phyloP scores from a whole-genome alignment of 2,113 vertebrate species.

The Macquaria ambigua region DNA sequence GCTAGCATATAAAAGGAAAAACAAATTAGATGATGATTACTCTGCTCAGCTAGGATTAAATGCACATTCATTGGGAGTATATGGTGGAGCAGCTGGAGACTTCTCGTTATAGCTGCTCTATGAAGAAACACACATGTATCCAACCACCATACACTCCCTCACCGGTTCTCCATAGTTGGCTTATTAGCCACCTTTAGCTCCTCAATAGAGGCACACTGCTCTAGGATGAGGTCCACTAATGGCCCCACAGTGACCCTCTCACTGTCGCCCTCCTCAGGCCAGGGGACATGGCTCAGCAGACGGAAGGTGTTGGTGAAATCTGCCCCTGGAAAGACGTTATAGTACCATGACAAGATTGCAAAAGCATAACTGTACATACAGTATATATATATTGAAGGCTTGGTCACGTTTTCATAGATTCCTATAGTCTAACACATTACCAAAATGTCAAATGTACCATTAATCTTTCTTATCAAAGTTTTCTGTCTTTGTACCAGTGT shows the following conservation, averaged over 20 bases:
- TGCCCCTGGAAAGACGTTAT: constrained; percentile 80
- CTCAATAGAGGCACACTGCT: constrained; percentile 89
- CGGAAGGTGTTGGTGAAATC: constrained; percentile 93
- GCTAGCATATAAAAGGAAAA: constrained; percentile 52
- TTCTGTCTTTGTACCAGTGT: constrained; percentile 84
- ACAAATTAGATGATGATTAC: background rate
- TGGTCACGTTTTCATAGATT: background rate
- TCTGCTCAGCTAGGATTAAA: background rate
- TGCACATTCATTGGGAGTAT: constrained; percentile 18
- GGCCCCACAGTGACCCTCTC: constrained; percentile 63
- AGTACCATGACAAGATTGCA: background rate
- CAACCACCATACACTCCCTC: constrained; percentile 70
- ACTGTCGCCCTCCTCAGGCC: constrained; percentile 51
- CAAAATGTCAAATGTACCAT: background rate
- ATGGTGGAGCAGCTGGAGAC: constrained; percentile 40
- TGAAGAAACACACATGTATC: background rate
- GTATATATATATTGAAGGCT: background rate
- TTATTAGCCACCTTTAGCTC: constrained; percentile 88
- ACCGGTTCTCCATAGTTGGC: constrained; percentile 91
- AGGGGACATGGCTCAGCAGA: constrained; percentile 84
- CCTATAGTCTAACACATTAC: background rate
- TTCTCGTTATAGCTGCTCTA: background rate
- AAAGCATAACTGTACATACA: background rate
- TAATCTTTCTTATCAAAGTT: background rate
- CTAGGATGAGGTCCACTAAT: constrained; percentile 80